Evolutionary conservation across 2,113 vertebrate species (phyloP).

Genomic region (Archilochus colubris): DNA sequence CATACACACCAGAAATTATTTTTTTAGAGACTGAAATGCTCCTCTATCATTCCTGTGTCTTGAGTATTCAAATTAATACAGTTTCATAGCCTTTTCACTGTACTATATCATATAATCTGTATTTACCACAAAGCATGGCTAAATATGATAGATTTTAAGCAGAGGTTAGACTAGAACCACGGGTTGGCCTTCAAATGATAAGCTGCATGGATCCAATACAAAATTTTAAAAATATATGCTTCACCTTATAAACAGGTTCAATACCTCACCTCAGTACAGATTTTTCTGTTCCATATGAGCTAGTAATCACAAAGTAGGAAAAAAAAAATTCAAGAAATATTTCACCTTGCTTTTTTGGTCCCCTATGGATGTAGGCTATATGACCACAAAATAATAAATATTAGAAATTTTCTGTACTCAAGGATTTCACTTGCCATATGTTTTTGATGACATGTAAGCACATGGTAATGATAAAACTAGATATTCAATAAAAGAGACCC

Average conservation of each 20-base stretch:
- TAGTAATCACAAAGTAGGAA: neutral
- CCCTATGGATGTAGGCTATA: neutral
- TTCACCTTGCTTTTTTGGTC: neutral
- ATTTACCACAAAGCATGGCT: neutral
- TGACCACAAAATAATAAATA: neutral
- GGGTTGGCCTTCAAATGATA: neutral
- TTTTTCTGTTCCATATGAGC: neutral
- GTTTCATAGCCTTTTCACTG: conserved; percentile 1
- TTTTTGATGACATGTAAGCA: neutral
- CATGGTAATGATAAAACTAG: neutral
- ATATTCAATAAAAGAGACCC: neutral
- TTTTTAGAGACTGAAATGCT: conserved; percentile 29
- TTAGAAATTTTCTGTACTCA: neutral
- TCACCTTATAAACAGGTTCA: neutral
- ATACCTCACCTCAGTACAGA: neutral
- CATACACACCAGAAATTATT: neutral
- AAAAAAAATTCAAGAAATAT: neutral
- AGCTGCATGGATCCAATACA: neutral
- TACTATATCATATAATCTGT: neutral
- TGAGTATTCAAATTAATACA: conserved; percentile 18
- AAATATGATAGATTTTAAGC: neutral
- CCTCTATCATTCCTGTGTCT: conserved; percentile 9
- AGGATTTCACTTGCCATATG: neutral
- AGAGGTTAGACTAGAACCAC: neutral
- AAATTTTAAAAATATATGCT: neutral